Base-by-base conservation (phyloP, 53 echinoderm and acorn worm species). In the Temnopleurus reevesii region DNA sequence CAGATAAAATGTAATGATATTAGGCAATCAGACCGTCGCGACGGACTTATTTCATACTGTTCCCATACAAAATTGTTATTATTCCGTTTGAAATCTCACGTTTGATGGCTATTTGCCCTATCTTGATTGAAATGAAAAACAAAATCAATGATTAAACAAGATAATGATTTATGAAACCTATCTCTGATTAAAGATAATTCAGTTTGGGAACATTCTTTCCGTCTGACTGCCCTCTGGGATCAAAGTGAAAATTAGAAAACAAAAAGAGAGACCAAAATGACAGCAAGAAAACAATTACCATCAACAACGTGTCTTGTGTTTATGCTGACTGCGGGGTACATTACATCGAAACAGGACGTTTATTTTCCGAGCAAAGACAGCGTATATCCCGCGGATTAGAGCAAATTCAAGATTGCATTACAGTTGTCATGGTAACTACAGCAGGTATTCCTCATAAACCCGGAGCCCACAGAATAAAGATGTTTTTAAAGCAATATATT, bases 361-460 rank as follows among this genome's bases (percentile, higher is more conserved):
- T 45, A 51, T n/a, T 66, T 36, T 19, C 35, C 35, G 41, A 66
- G 71, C 71, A 13, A 19, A 66, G 71, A 46, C 29, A 77, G 29
- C 18, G 3, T 27, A 49, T 49, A 77, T 77, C 79, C 79, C 79
- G 29, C 26, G 79, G 79, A 77, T 77, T 77, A 77, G 79, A 17
- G 49, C 49, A 77, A 77, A 77, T 46, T 77, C 79, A 27, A 45
- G 79, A 77, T 77, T 77, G 79, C 79, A 77, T 77, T 77, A 77
- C 79, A 8, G 79, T 77, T 23, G 26, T 15, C 29, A 77, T 77
- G 79, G 49, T 12, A 77, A 77, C 47, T 25, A 46, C 79, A 46
- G 49, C 12, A 49, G 28, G 28, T 77, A 46, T 47, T 19, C 79
- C 38, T 5, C 71, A 56, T n/a, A n/a, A 66, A 3, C 4, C 12